Evolutionary conservation across 2,888 invertebrate genomes (phyloP), one percentile per base, ranked within the genome.

Genomic region (Pterobdella sp.): DNA sequence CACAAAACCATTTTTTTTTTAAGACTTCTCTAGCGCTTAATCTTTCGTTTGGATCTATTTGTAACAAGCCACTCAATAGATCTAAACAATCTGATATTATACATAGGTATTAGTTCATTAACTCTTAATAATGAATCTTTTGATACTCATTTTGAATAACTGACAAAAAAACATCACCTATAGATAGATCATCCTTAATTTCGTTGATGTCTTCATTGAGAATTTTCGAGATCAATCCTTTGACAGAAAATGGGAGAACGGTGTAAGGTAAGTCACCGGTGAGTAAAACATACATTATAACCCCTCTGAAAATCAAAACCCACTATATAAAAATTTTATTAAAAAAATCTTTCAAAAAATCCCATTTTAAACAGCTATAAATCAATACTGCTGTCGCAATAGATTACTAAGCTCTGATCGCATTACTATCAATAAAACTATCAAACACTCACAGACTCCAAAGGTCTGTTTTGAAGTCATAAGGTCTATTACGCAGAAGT

Each of bases 241-340:
- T 82, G 72, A 83, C 82, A 76, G 82, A 82, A 77, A 83, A 83
- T 0, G 83, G 83, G 49, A 82, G 81, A 49, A 83, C 83, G 7
- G 83, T 82, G 76, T 82, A 83, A 2, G 83, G 83, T 18, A 83
- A 78, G 72, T 79, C 81, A 0, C 83, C 83, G 1, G 82, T 81
- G 75, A 83, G 75, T 83, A 83, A 83, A 34, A 83, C 83, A 74
- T 80, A 83, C 82, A 83, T 82, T 75, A 82, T 82, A 1, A 83
- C 81, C 10, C 83, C 83, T 69, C 83, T 83, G 79, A 63, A 63
- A 10, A 22, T 63, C n/a, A 26, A 14, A 63, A 63, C 31, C 7
- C n/a, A 63, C 34, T 34, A 31, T 32, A 32, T 14, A 14, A 29
- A 14, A n/a, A 14, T 14, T n/a, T 31, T 67, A 34, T 4, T 34